Conservation (phyloP, 2,888 invertebrate genomes). For the Eugnorisma glareosa region DNA sequence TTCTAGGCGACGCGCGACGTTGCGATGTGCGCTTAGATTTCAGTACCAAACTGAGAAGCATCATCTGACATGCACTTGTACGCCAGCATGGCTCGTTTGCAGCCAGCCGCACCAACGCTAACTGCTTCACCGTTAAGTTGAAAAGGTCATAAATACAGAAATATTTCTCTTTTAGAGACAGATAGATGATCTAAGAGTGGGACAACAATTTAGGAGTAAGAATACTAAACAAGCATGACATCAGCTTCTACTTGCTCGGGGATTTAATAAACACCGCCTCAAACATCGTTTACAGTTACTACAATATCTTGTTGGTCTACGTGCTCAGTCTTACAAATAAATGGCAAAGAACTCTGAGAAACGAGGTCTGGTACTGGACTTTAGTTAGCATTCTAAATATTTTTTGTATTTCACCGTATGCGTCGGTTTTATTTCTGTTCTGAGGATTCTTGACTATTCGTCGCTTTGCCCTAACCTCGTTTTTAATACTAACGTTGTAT, state of each 20-base stretch:
- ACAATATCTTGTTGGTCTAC: slow-evolving; percentile 8
- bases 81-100: too few relatives aligned
- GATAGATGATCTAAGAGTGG: too few relatives aligned
- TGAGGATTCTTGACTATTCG: not conserved
- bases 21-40: too few relatives aligned
- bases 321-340: not conserved
- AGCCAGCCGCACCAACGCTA: too few relatives aligned
- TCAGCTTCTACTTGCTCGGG: not conserved
- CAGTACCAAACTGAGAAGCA: too few relatives aligned
- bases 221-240: too few relatives aligned
- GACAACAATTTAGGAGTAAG: too few relatives aligned
- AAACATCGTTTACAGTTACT: not conserved
- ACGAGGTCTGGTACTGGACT: not conserved
- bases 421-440: not conserved
- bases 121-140: too few relatives aligned
- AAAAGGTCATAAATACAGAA: too few relatives aligned
- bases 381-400: not conserved
- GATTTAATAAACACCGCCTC: not conserved
- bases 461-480: not conserved
- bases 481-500: slow-evolving; percentile 9
- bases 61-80: too few relatives aligned
- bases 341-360: not conserved
- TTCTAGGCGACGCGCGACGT: too few relatives aligned
- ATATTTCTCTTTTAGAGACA: too few relatives aligned
- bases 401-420: not conserved